phyloP scores from a whole-genome alignment of 2,797 vertebrate genomes.

The Siniperca scherzeri region DNA sequence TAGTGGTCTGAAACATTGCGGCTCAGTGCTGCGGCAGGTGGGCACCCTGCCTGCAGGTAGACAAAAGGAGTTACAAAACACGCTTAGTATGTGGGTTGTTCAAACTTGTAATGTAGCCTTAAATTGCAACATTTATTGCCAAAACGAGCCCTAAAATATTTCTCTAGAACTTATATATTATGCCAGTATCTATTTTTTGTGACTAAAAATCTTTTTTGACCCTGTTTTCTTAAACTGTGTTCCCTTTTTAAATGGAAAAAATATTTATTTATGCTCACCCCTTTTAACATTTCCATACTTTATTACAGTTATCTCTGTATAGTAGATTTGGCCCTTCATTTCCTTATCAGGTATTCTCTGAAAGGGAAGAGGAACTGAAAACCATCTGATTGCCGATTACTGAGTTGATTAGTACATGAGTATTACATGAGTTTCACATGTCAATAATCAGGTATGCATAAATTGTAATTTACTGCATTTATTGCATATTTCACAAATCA shows the following conservation, averaged over 20 bases:
- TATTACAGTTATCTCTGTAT: neutral
- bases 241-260: neutral
- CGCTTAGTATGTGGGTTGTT: rapidly evolving
- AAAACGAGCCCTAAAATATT: neutral
- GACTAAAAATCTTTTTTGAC: neutral
- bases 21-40: neutral
- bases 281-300: neutral
- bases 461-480: neutral
- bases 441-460: neutral
- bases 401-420: no score
- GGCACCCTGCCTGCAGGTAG: neutral
- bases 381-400: no score
- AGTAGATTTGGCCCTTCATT: neutral
- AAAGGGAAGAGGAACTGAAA: neutral
- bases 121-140: neutral
- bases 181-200: neutral
- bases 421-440: neutral
- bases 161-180: neutral
- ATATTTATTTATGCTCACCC: neutral
- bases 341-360: neutral
- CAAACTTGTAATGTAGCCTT: neutral
- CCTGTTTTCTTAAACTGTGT: neutral
- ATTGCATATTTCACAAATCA: slow-evolving; percentile 17
- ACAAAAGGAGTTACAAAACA: neutral
- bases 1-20: slow-evolving; percentile 49